Conservation (phyloP, 2,888 invertebrate species). For the Sturmia bella region DNA sequence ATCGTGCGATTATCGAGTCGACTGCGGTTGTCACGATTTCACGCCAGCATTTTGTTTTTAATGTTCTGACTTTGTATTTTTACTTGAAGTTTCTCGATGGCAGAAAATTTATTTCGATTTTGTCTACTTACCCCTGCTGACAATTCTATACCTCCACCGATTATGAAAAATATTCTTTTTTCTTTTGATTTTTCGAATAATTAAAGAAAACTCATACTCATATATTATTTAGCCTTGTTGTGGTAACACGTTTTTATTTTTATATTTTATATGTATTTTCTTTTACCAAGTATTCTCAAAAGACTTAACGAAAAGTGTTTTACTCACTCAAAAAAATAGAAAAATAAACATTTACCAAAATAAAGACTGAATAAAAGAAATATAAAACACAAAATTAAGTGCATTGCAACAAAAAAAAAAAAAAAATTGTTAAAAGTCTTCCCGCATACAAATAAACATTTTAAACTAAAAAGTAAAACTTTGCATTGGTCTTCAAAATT, state of each 20-base stretch:
- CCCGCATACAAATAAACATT: conserved; percentile 51
- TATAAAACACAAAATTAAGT: conserved; percentile 49
- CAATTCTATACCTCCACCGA: too few relatives aligned
- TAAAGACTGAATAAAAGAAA: conserved; percentile 62
- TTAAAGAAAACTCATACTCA: too few relatives aligned
- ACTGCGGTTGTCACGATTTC: too few relatives aligned
- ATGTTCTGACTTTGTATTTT: too few relatives aligned
- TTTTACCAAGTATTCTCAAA: conserved; percentile 21
- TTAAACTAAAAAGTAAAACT: conserved; percentile 52
- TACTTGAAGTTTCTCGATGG: too few relatives aligned
- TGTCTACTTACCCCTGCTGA: background rate
- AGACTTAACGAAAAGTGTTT: conserved; percentile 39
- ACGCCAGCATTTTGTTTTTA: too few relatives aligned
- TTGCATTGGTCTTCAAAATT: conserved; percentile 63
- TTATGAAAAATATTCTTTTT: background rate
- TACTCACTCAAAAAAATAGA: conserved; percentile 36
- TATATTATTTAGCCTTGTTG: background rate
- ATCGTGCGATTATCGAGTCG: too few relatives aligned
- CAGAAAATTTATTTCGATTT: background rate
- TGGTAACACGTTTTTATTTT: conserved; percentile 1
- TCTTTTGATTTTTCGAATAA: background rate
- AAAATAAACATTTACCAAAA: conserved; percentile 38
- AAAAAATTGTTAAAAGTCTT: conserved; percentile 49
- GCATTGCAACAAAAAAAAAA: conserved; percentile 59
- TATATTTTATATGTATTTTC: conserved; percentile 10